Evolutionary conservation across 1,140 invertebrate species (phyloP).

Genomic region (Diorhabda sublineata): DNA sequence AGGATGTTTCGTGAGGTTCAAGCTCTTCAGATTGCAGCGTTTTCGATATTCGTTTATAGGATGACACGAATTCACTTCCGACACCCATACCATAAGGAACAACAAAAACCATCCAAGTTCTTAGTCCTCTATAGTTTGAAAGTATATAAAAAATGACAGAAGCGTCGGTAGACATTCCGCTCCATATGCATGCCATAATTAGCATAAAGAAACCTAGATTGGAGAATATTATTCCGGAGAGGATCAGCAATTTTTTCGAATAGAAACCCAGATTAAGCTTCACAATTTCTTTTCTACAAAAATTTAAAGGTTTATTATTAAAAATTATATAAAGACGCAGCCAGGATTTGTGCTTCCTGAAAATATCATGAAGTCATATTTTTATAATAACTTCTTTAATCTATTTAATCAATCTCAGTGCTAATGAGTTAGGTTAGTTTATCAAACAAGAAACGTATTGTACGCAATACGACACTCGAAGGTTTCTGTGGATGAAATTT

Average conservation of each 20-base stretch:
- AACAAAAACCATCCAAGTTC: constrained; percentile 14
- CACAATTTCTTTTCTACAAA: constrained; percentile 28
- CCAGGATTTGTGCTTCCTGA: no score
- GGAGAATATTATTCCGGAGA: constrained; percentile 16
- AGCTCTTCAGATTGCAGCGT: constrained; percentile 29
- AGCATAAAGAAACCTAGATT: constrained; percentile 23
- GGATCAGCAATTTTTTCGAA: constrained; percentile 15
- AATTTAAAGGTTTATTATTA: not conserved
- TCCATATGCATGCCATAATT: constrained; percentile 22
- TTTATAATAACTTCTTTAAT: not conserved
- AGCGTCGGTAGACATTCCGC: constrained; percentile 11
- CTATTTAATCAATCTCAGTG: not conserved
- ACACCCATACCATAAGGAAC: constrained; percentile 19
- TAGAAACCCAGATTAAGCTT: constrained; percentile 13
- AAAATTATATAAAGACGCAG: not conserved
- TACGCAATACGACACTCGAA: constrained; percentile 61
- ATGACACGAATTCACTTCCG: constrained; percentile 20
- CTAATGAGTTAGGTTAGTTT: not conserved
- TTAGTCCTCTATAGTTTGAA: constrained; percentile 15
- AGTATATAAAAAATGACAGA: constrained; percentile 24
- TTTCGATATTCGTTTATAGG: constrained; percentile 19
- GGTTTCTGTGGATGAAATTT: constrained; percentile 41
- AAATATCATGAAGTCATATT: no score
- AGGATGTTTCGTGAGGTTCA: constrained; percentile 11
- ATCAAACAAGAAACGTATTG: constrained; percentile 12